Evolutionary conservation across 2,888 invertebrate genomes (phyloP).

Genomic region (Automeris io): DNA sequence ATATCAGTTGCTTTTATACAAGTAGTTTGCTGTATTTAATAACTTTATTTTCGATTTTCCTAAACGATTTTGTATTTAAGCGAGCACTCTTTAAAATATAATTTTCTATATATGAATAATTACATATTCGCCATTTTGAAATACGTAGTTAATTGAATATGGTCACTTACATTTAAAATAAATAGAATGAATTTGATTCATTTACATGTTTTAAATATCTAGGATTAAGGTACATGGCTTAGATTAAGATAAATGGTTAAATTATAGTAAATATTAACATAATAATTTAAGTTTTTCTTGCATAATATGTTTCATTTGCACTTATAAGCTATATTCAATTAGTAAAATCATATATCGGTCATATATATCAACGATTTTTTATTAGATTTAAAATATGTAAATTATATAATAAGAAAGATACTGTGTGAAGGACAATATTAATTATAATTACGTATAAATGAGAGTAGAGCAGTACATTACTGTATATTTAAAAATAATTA

Average conservation of each 20-base stretch:
- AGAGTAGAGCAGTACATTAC: neutral
- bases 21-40: too few relatives aligned
- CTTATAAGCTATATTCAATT: too few relatives aligned
- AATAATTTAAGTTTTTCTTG: too few relatives aligned
- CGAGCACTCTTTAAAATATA: too few relatives aligned
- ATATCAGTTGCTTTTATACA: too few relatives aligned
- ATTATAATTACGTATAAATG: constrained; percentile 9
- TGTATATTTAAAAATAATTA: constrained; percentile 4
- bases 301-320: too few relatives aligned
- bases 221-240: constrained; percentile 31
- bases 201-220: constrained; percentile 12
- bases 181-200: constrained; percentile 10
- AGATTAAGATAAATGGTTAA: constrained; percentile 11
- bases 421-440: constrained; percentile 58
- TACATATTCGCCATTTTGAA: too few relatives aligned
- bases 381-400: constrained; percentile 17
- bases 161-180: constrained; percentile 12
- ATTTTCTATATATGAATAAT: too few relatives aligned
- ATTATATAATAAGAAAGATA: constrained; percentile 20
- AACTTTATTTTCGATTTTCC: too few relatives aligned
- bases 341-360: too few relatives aligned
- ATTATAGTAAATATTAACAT: neutral
- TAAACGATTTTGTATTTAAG: too few relatives aligned
- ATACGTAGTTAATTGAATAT: neutral
- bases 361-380: too few relatives aligned